Base-by-base conservation (phyloP, 2,797 vertebrate species). In the Acomys russatus region DNA sequence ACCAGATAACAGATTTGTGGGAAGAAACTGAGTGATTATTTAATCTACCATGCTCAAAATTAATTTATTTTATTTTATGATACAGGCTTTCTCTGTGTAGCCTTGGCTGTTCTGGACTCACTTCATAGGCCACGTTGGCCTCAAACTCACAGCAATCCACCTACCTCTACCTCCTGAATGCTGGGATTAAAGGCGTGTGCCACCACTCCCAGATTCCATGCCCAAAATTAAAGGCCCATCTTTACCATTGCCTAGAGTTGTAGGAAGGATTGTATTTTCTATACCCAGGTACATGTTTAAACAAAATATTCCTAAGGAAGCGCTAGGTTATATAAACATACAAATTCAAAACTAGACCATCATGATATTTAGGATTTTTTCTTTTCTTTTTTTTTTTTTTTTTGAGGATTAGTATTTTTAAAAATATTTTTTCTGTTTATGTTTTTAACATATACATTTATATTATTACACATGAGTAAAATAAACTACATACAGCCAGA, bases 191-290 rank as follows among this genome's bases (percentile, higher is more conserved):
- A 44, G 44, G 44, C 44, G 44, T 44, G 44, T 44, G 44, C 44
- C 44, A 44, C 44, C 44, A 44, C 44, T 44, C 44, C 44, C 44
- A 44, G 44, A 44, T 44, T 4, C 64, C 44, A 63, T 88, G 33
- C 7, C 38, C 18, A 9, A 96, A 91, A 94, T 77, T 89, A 88
- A 96, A 94, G 22, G 61, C 14, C 14, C 73, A 0, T 95, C 59
- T 91, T 91, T n/a, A 90, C 10, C 68, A 9, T 82, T 92, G 28
- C 38, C 66, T 91, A 49, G 6, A 63, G 86, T 95, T 95, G 89
- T 63, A 91, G 73, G 54, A 91, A 92, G 30, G 90, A 80, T 49
- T 88, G 3, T 3, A 28, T 92, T 85, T 70, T 94, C 17, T 94
- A 0, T 71, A 14, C 79, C 56, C 6, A 85, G 33, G 38, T 64